These are phyloP conservation scores for Sminthurinus aureus DNA, from an alignment of 2,888 invertebrate species.

Conservation along the genomic window DNA sequence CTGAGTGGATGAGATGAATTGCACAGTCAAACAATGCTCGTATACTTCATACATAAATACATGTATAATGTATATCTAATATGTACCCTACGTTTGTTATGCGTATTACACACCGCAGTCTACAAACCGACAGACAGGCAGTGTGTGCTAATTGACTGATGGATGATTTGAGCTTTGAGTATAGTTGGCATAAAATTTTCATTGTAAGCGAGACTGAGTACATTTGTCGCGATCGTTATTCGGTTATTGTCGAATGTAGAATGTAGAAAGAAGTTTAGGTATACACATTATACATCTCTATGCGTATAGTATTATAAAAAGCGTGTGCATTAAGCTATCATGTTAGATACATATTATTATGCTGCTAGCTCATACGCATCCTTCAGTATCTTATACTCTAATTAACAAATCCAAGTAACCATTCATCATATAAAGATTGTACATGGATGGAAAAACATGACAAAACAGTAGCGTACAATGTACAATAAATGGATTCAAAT, in stretches of 20 bases:
- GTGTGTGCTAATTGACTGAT: constrained; percentile 42
- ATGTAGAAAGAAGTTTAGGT: constrained; percentile 31
- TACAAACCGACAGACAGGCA: background rate
- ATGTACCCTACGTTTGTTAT: constrained; percentile 11
- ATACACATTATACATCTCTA: constrained; percentile 18
- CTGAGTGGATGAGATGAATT: background rate
- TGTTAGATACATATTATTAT: background rate
- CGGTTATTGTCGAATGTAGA: constrained; percentile 1
- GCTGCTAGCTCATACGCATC: background rate
- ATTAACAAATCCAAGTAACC: constrained; percentile 34
- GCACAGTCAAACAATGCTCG: background rate
- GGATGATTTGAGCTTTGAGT: constrained; percentile 42
- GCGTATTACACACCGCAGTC: too few species aligned
- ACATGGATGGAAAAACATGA: background rate
- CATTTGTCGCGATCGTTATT: constrained; percentile 42
- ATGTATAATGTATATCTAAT: background rate
- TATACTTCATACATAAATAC: background rate
- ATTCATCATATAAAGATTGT: background rate
- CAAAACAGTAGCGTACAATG: background rate
- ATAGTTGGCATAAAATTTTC: constrained; percentile 57
- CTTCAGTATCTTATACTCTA: constrained; percentile 24
- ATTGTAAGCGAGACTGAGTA: constrained; percentile 57
- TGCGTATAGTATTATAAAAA: background rate
- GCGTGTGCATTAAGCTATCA: background rate
- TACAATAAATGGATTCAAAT: background rate